Conservation (phyloP, 2,888 invertebrate species). For the Trissolcus japonicus region DNA sequence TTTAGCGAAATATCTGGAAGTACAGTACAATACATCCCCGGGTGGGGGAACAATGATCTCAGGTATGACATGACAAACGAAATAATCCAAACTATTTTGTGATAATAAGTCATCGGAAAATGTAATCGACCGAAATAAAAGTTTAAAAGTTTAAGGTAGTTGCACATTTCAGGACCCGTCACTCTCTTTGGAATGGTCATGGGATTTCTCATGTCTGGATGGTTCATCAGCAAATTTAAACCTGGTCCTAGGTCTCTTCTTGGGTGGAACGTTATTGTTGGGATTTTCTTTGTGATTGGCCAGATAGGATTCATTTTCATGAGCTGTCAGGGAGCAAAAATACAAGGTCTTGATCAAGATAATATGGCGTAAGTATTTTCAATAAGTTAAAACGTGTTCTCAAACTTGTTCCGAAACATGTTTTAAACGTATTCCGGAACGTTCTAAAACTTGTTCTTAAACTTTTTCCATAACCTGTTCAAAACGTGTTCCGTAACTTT, state of each 20-base stretch:
- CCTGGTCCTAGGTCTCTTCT: slow-evolving; percentile 79
- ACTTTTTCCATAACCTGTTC: not conserved
- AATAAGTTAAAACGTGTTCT: slow-evolving; percentile 1
- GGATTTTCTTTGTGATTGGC: slow-evolving; percentile 78
- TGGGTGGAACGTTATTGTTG: slow-evolving; percentile 81
- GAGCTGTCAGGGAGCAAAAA: slow-evolving; percentile 76
- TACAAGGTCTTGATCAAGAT: slow-evolving; percentile 71
- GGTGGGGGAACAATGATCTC: slow-evolving; percentile 82
- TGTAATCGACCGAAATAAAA: not conserved
- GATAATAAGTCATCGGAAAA: not conserved
- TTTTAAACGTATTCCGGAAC: too few species aligned
- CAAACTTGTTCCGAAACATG: not conserved
- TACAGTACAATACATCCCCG: slow-evolving; percentile 82
- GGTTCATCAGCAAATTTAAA: slow-evolving; percentile 80
- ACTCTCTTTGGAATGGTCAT: slow-evolving; percentile 80
- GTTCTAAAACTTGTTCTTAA: too few species aligned
- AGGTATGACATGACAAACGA: slow-evolving; percentile 75
- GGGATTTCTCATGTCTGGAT: slow-evolving; percentile 80
- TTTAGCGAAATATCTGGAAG: slow-evolving; percentile 85
- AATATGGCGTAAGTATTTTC: slow-evolving; percentile 69
- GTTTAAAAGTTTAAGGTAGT: not conserved
- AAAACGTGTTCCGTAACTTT: not conserved
- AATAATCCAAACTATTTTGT: not conserved
- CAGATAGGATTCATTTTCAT: slow-evolving; percentile 79
- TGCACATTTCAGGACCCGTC: slow-evolving; percentile 75